Evolutionary conservation across 2,797 vertebrate genomes (phyloP), one percentile per base, ranked within the genome.

Genomic region (Coreius guichenoti): DNA sequence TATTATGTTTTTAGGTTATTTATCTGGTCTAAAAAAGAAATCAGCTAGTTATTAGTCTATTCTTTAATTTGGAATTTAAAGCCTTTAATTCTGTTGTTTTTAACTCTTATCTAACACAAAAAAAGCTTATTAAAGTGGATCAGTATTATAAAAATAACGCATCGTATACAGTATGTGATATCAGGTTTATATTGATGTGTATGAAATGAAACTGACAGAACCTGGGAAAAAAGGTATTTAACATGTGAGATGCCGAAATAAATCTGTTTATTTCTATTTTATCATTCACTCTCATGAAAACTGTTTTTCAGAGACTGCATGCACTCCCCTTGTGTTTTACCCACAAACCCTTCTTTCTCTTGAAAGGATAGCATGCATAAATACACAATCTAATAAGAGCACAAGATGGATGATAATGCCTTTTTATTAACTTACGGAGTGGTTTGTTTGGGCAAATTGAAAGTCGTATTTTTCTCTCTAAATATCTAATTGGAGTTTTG

Each of bases 1-100:
- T 93, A 95, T 95, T 94, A 94, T 92, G 84, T 91, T 94, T 95
- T 95, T 94, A 93, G 89, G 93, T 93, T 93, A 92, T 92, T 94
- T 94, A 95, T 95, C 92, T 88, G 90, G 36, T 92, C 94, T 92
- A 92, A 91, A 93, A 88, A 87, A 84, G 89, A 93, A 95, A 94
- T 95, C 1, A 94, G 94, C 90, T 90, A 90, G 91, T 90, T 91
- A 91, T 89, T 89, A 92, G 92, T 91, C 91, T 92, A 93, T 92
- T 81, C 91, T 93, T 93, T 94, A 93, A 92, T 91, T 88, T 85
- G 77, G 58, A 80, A 80, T 80, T 51, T 85, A 7, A 63, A 85
- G 43, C 79, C 31, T 85, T 73, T 88, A 54, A 82, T 87, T 80
- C 33, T 74, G 63, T 73, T 82, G 51, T 82, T 87, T 87, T 81